phyloP scores from a whole-genome alignment of 2,797 vertebrate species.

The Gallinago solitaria region DNA sequence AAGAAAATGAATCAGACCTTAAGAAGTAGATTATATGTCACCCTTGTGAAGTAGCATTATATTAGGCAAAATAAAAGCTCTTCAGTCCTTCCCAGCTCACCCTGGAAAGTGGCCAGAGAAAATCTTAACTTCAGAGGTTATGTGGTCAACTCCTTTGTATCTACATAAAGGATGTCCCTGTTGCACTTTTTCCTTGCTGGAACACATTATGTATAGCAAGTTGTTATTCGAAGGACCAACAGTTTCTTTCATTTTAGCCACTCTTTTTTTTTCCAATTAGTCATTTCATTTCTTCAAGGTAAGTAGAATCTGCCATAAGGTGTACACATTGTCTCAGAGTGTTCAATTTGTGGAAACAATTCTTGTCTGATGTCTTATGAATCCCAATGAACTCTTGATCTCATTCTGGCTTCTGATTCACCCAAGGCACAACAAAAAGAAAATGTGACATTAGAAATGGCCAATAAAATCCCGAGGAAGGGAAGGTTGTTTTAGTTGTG shows the following conservation, averaged over 20 bases:
- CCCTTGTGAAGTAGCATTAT: background rate
- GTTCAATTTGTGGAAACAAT: background rate
- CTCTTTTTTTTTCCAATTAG: background rate
- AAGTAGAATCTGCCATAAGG: background rate
- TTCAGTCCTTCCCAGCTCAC: background rate
- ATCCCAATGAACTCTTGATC: background rate
- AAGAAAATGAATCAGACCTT: background rate
- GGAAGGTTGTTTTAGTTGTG: background rate
- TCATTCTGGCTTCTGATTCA: background rate
- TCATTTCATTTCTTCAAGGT: background rate
- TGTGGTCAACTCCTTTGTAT: background rate
- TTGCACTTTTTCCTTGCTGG: background rate
- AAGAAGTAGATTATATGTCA: background rate
- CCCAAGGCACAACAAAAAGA: rapidly evolving
- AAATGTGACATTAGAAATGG: background rate
- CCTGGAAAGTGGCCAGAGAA: background rate
- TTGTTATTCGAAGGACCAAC: background rate
- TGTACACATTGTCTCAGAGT: background rate
- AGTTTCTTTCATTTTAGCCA: background rate
- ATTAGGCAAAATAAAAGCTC: background rate
- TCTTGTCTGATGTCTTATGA: background rate
- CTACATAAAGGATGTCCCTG: background rate
- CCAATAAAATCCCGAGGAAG: background rate
- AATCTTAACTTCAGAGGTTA: background rate
- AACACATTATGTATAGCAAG: background rate